Evolutionary conservation across 2,797 vertebrate species (phyloP), one percentile per base, ranked within the genome.

Genomic region (Spheniscus humboldti): DNA sequence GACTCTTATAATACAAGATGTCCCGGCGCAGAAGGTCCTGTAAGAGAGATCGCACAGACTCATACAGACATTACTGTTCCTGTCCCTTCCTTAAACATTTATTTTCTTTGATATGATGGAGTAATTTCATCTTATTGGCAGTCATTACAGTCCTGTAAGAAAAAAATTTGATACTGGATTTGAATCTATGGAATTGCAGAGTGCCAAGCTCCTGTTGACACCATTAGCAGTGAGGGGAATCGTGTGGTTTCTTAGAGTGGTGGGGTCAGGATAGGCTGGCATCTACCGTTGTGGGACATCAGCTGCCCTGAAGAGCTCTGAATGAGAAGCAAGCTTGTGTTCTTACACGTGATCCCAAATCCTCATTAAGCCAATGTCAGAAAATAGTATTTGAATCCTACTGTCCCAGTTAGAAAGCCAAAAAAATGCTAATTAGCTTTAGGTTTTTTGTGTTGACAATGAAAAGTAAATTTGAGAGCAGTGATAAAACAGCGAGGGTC

Each of bases 1-100:
- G 98, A n/a, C 99, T 99, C 95, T 99, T 99, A 81, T 99, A 99
- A 97, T 99, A 99, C 59, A 99, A 85, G 93, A 99, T 99, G 72
- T 99, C 99, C 64, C 99, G 97, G 35, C 99, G 98, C 86, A 99
- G 97, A 57, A 99, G 99, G 96, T 99, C 99, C 99, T 99, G 96
- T 8, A 88, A 86, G 84, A 81, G 74, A 97, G n/a, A 84, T 5
- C 22, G 50, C 14, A 33, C 60, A 52, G 66, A 69, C 25, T 33
- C 11, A 45, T 8, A 8, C 28, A 77, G 14, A 48, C 15, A 7
- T 45, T 64, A 48, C 23, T 45, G 17, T 20, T 62, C 33, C 31
- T 59, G 23, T 47, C 31, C 52, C 11, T 67, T 35, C 63, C 39
- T 56, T 52, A 62, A 75, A 24, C 33, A 13, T 17, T 11, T 3